Conservation (phyloP, 2,888 invertebrate species). For the Mactromeris polynyma region DNA sequence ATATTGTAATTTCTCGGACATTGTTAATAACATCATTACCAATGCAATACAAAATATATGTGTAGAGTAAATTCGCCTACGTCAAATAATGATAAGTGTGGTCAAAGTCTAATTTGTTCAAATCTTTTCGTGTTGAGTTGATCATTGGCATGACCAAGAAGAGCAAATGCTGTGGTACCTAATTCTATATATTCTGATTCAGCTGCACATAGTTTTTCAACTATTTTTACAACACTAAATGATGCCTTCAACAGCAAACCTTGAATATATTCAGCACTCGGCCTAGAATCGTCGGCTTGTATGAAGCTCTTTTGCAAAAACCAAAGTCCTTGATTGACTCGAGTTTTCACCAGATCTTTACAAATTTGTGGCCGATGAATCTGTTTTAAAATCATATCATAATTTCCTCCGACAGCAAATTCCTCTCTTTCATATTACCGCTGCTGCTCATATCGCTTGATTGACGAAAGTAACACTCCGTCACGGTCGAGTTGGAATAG, state of each 20-base stretch:
- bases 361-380: constrained; percentile 32
- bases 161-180: no score
- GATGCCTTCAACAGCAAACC: background rate
- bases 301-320: constrained; percentile 8
- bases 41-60: constrained; percentile 45
- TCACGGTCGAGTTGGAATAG: no score
- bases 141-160: no score
- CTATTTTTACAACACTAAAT: no score
- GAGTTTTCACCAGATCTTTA: constrained; percentile 13
- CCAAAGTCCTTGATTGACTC: constrained; percentile 33
- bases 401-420: constrained; percentile 29
- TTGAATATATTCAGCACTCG: constrained; percentile 27
- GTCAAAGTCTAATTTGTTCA: no score
- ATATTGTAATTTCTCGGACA: constrained; percentile 41
- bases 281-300: constrained; percentile 33
- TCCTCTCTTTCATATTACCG: background rate
- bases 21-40: constrained; percentile 45
- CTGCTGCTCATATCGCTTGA: no score
- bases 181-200: no score
- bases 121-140: no score
- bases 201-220: no score
- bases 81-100: background rate
- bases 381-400: background rate
- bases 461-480: no score
- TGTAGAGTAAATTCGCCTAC: constrained; percentile 39